These are phyloP conservation scores for Hyperoplus lanceolatus DNA, from an alignment of 2,797 vertebrate species.

Conservation along the genomic window DNA sequence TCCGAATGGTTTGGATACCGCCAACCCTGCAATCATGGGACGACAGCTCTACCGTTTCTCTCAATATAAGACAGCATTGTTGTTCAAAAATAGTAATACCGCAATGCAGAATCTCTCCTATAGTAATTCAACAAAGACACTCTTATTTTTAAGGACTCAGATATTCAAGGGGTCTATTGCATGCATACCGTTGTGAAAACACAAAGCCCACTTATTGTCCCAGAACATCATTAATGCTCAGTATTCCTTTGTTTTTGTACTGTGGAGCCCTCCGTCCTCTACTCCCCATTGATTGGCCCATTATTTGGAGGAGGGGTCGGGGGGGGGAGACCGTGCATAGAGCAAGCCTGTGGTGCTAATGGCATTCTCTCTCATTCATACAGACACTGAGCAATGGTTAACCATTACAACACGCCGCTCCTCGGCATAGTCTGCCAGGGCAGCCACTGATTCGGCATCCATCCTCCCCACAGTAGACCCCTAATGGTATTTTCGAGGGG, in stretches of 20 bases:
- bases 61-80: slow-evolving; percentile 42
- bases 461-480: slow-evolving; percentile 50
- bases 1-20: too few species aligned
- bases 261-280: slow-evolving; percentile 36
- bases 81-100: slow-evolving; percentile 62
- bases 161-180: slow-evolving; percentile 24
- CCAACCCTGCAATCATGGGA: too few species aligned
- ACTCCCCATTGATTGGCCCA: slow-evolving; percentile 68
- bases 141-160: slow-evolving; percentile 26
- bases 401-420: slow-evolving; percentile 71
- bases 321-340: slow-evolving; percentile 52
- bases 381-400: slow-evolving; percentile 70
- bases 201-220: slow-evolving; percentile 8
- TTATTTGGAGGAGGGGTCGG: slow-evolving; percentile 42
- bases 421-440: slow-evolving; percentile 57
- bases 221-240: slow-evolving; percentile 55
- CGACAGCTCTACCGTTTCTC: slow-evolving; percentile 1
- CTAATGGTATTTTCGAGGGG: slow-evolving; percentile 49
- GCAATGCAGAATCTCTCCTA: slow-evolving; percentile 46
- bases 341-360: slow-evolving; percentile 73
- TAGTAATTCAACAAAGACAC: slow-evolving; percentile 12
- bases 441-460: slow-evolving; percentile 46
- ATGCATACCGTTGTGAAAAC: slow-evolving; percentile 43
- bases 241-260: slow-evolving; percentile 61
- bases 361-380: slow-evolving; percentile 65